Evolutionary conservation across 2,797 vertebrate genomes (phyloP).

Genomic region (Capromys pilorides): DNA sequence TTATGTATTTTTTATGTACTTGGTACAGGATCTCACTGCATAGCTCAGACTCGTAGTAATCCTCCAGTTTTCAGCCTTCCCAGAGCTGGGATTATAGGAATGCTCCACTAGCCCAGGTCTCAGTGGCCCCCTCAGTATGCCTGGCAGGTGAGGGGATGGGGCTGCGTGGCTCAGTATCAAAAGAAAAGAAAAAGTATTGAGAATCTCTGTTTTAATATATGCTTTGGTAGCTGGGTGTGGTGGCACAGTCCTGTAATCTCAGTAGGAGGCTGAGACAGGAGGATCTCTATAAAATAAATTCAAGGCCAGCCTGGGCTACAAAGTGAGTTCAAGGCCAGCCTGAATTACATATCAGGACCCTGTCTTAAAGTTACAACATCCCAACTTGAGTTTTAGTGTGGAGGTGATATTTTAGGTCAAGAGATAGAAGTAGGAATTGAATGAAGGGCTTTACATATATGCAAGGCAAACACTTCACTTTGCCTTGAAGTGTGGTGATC

Average conservation of each 20-base stretch:
- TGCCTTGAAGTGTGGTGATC: too few species aligned
- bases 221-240: background rate
- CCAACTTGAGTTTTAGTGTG: background rate
- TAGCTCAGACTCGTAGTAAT: too few species aligned
- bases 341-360: background rate
- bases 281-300: background rate
- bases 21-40: too few species aligned
- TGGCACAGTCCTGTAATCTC: background rate
- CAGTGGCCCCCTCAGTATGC: too few species aligned
- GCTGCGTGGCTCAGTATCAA: too few species aligned
- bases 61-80: too few species aligned
- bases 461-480: background rate
- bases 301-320: background rate
- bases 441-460: background rate
- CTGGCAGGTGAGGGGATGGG: too few species aligned
- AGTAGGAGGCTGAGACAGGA: background rate
- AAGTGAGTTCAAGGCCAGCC: too few species aligned
- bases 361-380: background rate
- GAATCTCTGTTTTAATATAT: constrained; percentile 17
- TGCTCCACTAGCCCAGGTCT: too few species aligned
- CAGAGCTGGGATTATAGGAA: too few species aligned
- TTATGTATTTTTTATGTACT: too few species aligned
- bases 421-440: background rate
- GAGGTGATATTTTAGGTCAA: background rate
- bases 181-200: background rate